Base-by-base conservation (phyloP, 2,113 vertebrate genomes). In the Malaclemys terrapin region DNA sequence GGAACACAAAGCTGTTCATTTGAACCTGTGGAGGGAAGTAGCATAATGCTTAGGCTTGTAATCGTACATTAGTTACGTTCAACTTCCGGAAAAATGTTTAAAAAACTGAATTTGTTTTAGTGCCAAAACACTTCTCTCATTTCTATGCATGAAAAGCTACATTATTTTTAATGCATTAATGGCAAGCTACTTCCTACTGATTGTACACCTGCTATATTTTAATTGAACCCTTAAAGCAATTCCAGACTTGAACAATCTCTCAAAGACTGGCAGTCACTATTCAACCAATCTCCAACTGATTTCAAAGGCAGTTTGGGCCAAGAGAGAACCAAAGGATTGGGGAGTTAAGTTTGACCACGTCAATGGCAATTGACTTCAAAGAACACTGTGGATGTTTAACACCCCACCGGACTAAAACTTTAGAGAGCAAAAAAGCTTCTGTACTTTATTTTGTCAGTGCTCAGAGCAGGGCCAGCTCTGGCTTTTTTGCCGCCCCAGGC, bases 361-460 rank as follows among this genome's bases (percentile, higher is more conserved):
- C 42, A 59, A 57, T n/a, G 5, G 54, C n/a, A 80, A 90, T 3
- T 90, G 25, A 85, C 47, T 59, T 82, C 80, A 90, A 35, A 31
- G 35, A 84, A 78, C 38, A 90, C 45, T 62, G 56, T 45, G 91
- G 80, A 87, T 88, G 72, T 91, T 94, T 75, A 93, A 47, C 1
- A 2, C 25, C 38, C 76, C 56, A 56, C 0, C 0, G 59, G 45
- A 78, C 87, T 86, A 94, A 89, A 94, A 35, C n/a, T 45, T 84
- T 22, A 76, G 38, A 88, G 62, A 90, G 80, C 31, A 59, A 95
- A 87, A 91, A 31, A 89, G 84, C 83, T 82, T 38, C 62, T 84
- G 82, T 82, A 88, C 8, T 80, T 95, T 88, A n/a, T 80, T 1
- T 0, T 80, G 75, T 72, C 85, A 88, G n/a, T 65, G 88, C 49